phyloP scores from a whole-genome alignment of 2,113 vertebrate species.

The Ursus arctos region DNA sequence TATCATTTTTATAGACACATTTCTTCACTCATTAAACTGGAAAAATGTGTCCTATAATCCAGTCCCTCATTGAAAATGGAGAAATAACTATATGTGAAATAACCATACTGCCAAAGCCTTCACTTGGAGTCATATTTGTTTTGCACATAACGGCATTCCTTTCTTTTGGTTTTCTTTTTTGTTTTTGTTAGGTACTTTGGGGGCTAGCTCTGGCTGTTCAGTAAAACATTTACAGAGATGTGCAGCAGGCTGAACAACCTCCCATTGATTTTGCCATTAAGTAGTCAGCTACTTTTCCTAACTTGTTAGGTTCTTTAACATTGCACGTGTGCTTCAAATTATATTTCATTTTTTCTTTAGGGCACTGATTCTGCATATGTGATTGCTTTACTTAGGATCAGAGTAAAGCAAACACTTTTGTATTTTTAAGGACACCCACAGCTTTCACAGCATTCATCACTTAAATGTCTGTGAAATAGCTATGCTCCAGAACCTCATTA shows the following conservation, averaged over 20 bases:
- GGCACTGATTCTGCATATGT: neutral
- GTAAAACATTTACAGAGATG: neutral
- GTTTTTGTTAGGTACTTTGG: neutral
- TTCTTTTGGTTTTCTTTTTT: neutral
- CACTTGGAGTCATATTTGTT: neutral
- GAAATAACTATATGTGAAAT: constrained; percentile 6
- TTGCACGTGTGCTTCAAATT: constrained; percentile 21
- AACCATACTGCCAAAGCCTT: neutral
- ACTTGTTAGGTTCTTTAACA: neutral
- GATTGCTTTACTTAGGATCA: neutral
- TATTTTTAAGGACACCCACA: neutral
- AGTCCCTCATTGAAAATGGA: neutral
- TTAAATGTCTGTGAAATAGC: neutral
- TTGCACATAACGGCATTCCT: neutral
- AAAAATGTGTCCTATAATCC: neutral
- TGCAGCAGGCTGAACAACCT: neutral
- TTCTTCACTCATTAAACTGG: neutral
- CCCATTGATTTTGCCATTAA: neutral
- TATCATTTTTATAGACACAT: neutral
- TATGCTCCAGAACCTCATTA: neutral
- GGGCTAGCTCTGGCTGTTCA: neutral
- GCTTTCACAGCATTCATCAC: neutral
- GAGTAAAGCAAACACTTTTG: neutral
- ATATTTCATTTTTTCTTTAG: neutral
- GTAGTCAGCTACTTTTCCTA: neutral